Evolutionary conservation across 2,113 vertebrate genomes (phyloP), one percentile per base, ranked within the genome.

Genomic region (Oreochromis niloticus): DNA sequence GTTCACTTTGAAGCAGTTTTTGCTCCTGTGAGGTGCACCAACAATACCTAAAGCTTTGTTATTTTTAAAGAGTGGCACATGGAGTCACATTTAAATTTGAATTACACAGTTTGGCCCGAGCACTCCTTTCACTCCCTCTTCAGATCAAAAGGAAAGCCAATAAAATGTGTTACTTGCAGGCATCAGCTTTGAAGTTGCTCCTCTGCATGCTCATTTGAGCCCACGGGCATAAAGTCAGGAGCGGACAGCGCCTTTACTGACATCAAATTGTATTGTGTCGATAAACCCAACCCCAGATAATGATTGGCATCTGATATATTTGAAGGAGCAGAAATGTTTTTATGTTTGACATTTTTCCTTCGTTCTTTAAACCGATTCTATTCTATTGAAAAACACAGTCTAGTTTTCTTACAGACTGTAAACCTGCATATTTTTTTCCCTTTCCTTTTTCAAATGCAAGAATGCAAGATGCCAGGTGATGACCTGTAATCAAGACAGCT

Each of bases 111-210:
- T 91, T 93, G 87, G 92, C 83, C 83, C 13, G 73, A 92, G 89
- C 84, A 81, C 83, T 88, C 39, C 83, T 84, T 85, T 81, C 36
- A 83, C 71, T 87, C 83, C 85, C 89, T 88, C 86, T 94, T 86
- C 91, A 96, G 94, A 97, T 97, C 96, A 97, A 97, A 97, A 95
- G 94, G 92, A 92, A 94, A 94, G 87, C 87, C 92, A 96, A 95
- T 95, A 93, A 96, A 90, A 94, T 85, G 87, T 90, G 92, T 94
- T 75, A 86, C 94, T 96, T 90, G 91, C 92, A 94, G 95, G 88
- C 93, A 90, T 88, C 66, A 43, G 92, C 96, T 97, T 97, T 97
- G 96, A 97, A 96, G 95, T 96, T 88, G 57, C 52, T 90, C 87
- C 85, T 87, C 61, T 84, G 71, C 81, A 34, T 78, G 71, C 92